These are phyloP conservation scores for Sebastes iracundus DNA, from an alignment of 2,797 vertebrate species.

Conservation along the genomic window DNA sequence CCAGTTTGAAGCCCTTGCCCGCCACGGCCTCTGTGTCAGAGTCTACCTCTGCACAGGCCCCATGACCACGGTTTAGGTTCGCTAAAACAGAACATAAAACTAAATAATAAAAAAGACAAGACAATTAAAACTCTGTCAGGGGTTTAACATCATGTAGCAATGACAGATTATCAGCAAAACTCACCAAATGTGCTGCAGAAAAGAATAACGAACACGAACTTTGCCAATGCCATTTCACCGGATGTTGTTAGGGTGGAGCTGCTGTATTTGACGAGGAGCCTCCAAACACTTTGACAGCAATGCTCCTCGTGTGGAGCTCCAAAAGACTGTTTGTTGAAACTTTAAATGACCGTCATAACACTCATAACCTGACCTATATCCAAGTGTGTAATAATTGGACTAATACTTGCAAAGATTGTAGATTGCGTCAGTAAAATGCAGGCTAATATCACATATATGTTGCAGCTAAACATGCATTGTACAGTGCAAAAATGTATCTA, in stretches of 20 bases:
- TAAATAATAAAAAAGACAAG: not conserved
- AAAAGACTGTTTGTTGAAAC: not conserved
- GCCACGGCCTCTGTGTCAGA: constrained; percentile 90
- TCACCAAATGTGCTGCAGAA: constrained; percentile 65
- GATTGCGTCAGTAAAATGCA: constrained; percentile 19
- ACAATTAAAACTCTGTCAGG: not conserved
- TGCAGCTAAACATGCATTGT: constrained; percentile 39
- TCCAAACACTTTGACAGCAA: not conserved
- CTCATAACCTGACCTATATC: not conserved
- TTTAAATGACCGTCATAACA: not conserved
- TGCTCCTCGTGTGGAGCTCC: not conserved
- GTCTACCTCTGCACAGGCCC: constrained; percentile 92
- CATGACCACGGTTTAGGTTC: constrained; percentile 21
- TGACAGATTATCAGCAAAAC: constrained; percentile 8
- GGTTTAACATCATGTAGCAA: not conserved
- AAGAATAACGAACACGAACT: constrained; percentile 47
- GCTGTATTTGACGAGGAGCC: not conserved
- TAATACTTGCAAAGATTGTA: not conserved
- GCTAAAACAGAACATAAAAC: too few relatives aligned
- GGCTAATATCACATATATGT: not conserved
- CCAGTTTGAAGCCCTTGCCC: constrained; percentile 87
- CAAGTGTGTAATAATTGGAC: not conserved
- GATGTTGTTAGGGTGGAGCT: not conserved
- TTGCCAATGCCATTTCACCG: constrained; percentile 41
- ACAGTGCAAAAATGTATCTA: constrained; percentile 32